Conservation (phyloP, 1,140 invertebrate species). For the Leptestheria dahalacensis region DNA sequence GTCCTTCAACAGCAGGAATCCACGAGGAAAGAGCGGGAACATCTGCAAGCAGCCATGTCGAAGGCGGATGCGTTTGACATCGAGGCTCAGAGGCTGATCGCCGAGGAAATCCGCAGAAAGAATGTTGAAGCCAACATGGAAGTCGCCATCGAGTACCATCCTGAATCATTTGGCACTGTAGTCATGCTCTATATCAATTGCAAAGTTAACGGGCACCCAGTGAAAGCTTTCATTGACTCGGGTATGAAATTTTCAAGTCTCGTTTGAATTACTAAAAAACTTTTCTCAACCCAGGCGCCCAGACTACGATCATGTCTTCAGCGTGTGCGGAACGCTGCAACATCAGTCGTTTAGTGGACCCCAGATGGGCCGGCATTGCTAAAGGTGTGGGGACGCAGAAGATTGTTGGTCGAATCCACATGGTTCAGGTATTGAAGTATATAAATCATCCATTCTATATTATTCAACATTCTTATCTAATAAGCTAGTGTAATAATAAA, state of each 20-base stretch:
- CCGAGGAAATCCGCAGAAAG: constrained; percentile 85
- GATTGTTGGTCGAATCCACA: constrained; percentile 89
- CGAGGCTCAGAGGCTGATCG: constrained; percentile 83
- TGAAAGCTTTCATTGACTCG: constrained; percentile 96
- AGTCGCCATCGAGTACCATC: constrained; percentile 94
- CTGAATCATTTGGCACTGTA: constrained; percentile 93
- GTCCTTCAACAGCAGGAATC: constrained; percentile 68
- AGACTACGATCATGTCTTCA: constrained; percentile 87
- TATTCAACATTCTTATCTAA: no score
- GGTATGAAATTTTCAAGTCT: constrained; percentile 32
- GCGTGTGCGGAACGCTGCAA: constrained; percentile 84
- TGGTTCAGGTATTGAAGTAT: constrained; percentile 39
- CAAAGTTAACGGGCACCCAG: constrained; percentile 84
- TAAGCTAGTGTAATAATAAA: no score
- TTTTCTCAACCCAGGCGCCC: constrained; percentile 45
- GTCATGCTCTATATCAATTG: constrained; percentile 95
- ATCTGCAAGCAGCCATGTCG: constrained; percentile 70
- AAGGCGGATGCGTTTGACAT: constrained; percentile 89
- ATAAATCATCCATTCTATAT: not conserved
- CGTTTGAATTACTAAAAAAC: not conserved
- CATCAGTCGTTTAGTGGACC: constrained; percentile 85
- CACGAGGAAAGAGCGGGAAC: constrained; percentile 56
- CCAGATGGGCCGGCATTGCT: constrained; percentile 84
- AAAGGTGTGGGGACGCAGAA: constrained; percentile 88
- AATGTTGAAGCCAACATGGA: constrained; percentile 98